Evolutionary conservation across 92 coral and sea anemone genomes (phyloP), one percentile per base, ranked within the genome.

Genomic region (Zoanthus gigantus): DNA sequence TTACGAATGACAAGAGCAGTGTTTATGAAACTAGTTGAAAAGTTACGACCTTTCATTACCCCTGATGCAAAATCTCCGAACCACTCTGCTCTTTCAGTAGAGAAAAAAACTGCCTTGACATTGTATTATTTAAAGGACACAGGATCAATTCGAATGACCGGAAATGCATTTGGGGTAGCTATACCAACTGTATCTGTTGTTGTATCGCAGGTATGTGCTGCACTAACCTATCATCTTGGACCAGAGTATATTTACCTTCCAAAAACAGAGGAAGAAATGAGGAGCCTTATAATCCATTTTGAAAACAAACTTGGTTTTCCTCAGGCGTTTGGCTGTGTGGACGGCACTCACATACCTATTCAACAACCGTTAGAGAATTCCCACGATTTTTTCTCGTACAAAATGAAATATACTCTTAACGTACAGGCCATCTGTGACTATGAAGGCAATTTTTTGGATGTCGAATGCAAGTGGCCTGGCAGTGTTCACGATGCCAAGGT

Each of bases 341-440:
- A 57, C 16, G 88, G 83, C 18, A 88, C 83, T 42, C 88, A 82
- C n/a, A 73, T 88, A 8, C 45, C 88, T 45, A 88, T 82, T 23
- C 69, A 57, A 53, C 83, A 56, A 57, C 93, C 90, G 4, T 18
- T 14, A 37, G 87, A 78, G 34, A 90, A 86, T 63, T 73, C 90
- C 0, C 88, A 90, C 12, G 90, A 90, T 46, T 86, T 32, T 72
- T 80, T 86, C 30, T 71, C 82, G 18, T 86, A 86, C 63, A 90
- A 90, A 85, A 85, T 85, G 60, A 74, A 74, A 11, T 88, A 37
- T 69, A 78, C 90, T 71, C 68, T 78, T 4, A 80, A 73, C 42
- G 88, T 75, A 13, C 87, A 88, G 87, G 87, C 83, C 65, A 74
- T 88, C 34, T 88, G 88, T 60, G 88, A 88, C 80, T 88, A 82